phyloP scores from a whole-genome alignment of 2,888 invertebrate genomes.

The Pardosa pseudoannulata region DNA sequence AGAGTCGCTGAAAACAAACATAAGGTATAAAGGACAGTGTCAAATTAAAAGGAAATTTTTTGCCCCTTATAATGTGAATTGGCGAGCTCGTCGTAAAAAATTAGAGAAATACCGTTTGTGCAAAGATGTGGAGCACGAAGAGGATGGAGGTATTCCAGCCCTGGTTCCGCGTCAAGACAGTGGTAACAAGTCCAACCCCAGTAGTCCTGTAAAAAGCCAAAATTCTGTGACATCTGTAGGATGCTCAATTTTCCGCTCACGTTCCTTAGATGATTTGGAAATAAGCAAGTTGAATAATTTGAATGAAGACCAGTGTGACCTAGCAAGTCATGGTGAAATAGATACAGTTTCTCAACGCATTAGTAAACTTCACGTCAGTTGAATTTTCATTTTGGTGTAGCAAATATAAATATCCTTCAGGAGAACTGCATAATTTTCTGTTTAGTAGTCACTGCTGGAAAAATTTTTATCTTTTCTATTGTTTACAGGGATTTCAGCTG shows the following conservation, averaged over 20 bases:
- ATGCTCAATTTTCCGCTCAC: slow-evolving; percentile 64
- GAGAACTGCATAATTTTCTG: background rate
- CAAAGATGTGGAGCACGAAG: background rate
- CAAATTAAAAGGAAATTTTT: background rate
- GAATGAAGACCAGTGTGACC: slow-evolving; percentile 31
- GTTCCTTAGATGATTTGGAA: slow-evolving; percentile 70
- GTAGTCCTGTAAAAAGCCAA: slow-evolving; percentile 72
- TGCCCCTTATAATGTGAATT: background rate
- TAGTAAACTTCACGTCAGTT: slow-evolving; percentile 67
- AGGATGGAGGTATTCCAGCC: slow-evolving; percentile 41
- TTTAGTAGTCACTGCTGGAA: background rate
- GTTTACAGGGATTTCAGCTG: too few relatives aligned
- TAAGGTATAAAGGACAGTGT: too few relatives aligned
- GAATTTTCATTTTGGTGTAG: slow-evolving; percentile 20
- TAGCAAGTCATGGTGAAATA: slow-evolving; percentile 52
- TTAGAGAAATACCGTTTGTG: background rate
- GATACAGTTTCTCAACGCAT: slow-evolving; percentile 70
- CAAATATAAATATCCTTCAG: background rate
- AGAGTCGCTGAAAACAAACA: background rate
- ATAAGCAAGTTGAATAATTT: slow-evolving; percentile 41
- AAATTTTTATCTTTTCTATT: too few relatives aligned
- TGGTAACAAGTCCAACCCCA: slow-evolving; percentile 72
- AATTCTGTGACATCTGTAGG: slow-evolving; percentile 33
- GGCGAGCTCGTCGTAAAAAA: background rate
- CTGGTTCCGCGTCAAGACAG: slow-evolving; percentile 59